A percentile compares a stretch with the other conserved stretches of the same genome.
Evolutionary conservation across 2,113 vertebrate species (phyloP).

Genomic region (Athene noctua): DNA sequence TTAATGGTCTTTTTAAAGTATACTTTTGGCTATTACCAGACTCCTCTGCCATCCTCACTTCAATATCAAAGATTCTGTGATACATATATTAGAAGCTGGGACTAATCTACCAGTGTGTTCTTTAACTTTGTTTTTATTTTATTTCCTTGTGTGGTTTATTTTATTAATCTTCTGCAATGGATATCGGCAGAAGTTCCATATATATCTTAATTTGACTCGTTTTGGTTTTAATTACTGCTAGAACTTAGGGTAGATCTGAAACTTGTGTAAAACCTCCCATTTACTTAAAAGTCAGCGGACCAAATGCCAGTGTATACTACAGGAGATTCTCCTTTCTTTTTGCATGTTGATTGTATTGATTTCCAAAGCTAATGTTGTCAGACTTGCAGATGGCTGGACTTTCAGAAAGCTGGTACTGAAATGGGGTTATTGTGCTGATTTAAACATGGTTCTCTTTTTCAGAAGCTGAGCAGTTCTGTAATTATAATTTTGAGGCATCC

Average conservation of each 20-base stretch:
- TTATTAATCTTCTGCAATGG: neutral
- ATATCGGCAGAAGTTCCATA: neutral
- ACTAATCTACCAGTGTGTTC: conserved; percentile 7
- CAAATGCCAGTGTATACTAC: neutral
- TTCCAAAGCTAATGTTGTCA: neutral
- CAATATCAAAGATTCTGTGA: neutral
- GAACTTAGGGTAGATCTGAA: neutral
- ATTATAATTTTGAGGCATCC: neutral
- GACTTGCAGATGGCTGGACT: neutral
- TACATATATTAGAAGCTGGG: neutral
- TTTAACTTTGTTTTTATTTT: neutral
- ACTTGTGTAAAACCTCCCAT: neutral
- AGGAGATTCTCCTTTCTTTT: neutral
- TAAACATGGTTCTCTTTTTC: neutral
- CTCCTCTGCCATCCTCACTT: neutral
- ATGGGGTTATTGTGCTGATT: neutral
- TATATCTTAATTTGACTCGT: neutral
- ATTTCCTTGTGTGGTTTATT: conserved; percentile 15
- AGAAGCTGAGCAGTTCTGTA: neutral
- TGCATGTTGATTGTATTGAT: neutral
- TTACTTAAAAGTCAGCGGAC: neutral
- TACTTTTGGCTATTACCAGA: neutral
- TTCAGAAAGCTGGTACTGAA: neutral
- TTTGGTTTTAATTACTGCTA: neutral
- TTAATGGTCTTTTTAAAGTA: neutral